A percentile compares a stretch with the other conserved stretches of the same genome.
Evolutionary conservation across 2,113 vertebrate species (phyloP).

Genomic region (Cinclus cinclus): DNA sequence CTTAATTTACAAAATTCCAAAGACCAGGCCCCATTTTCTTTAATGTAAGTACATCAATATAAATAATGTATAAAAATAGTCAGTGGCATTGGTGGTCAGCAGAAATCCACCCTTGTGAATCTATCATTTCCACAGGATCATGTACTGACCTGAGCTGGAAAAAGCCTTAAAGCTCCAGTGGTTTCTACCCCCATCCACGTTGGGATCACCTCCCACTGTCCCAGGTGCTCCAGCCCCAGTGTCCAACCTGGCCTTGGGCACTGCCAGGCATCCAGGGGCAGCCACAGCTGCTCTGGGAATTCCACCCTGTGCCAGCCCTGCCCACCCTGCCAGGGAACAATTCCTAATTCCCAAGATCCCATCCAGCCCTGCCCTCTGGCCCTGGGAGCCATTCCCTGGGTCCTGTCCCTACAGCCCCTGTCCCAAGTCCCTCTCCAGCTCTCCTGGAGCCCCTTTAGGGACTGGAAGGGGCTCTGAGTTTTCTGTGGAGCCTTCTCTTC

Average conservation of each 20-base stretch:
- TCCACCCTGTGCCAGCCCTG: not conserved
- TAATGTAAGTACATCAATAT: not conserved
- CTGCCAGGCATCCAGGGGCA: not conserved
- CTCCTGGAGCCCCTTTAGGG: not conserved
- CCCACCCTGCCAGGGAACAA: not conserved
- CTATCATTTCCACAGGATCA: not conserved
- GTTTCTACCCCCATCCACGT: not conserved
- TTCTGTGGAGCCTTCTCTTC: not conserved
- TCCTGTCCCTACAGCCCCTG: not conserved
- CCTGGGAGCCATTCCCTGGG: not conserved
- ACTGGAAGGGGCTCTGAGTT: not conserved
- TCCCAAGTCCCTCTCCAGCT: not conserved
- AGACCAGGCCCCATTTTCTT: not conserved
- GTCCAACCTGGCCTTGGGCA: not conserved
- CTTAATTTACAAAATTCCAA: not conserved
- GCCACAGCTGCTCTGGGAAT: not conserved
- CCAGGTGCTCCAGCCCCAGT: not conserved
- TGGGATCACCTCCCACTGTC: not conserved
- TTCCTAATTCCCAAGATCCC: fast-evolving
- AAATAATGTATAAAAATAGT: not conserved
- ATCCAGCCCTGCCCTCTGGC: fast-evolving
- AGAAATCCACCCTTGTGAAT: not conserved
- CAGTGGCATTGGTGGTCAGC: not conserved
- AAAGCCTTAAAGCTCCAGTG: fast-evolving
- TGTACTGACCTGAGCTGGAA: not conserved